Evolutionary conservation across 2,113 vertebrate species (phyloP).

Genomic region (Oncorhynchus masou): DNA sequence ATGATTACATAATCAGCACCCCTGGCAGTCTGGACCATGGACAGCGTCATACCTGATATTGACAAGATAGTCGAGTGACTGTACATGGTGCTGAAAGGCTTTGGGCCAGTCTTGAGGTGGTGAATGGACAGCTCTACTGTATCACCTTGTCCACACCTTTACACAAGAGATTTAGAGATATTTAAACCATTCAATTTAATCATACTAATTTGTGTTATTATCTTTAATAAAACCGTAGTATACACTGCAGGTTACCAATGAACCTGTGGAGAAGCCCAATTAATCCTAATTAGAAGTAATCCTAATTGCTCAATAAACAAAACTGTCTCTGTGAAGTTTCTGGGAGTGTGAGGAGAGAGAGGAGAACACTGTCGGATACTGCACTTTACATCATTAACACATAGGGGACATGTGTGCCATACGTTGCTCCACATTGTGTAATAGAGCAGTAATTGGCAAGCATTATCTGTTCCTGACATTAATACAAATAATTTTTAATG

Average conservation of each 20-base stretch:
- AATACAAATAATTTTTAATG: conserved; percentile 59
- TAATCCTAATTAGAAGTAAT: conserved; percentile 7
- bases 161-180: too few species aligned
- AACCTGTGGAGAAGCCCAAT: neutral
- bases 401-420: conserved; percentile 2
- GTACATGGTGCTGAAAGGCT: too few species aligned
- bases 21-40: too few species aligned
- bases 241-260: neutral
- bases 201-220: too few species aligned
- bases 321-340: conserved; percentile 4
- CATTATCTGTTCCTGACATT: conserved; percentile 53
- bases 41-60: too few species aligned
- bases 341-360: conserved; percentile 5
- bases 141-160: too few species aligned
- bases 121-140: too few species aligned
- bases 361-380: neutral
- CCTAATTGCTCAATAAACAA: neutral
- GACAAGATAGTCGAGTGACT: too few species aligned
- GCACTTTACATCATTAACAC: neutral
- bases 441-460: conserved; percentile 52
- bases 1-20: too few species aligned
- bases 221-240: neutral
- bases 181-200: too few species aligned
- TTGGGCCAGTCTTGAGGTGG: too few species aligned
- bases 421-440: conserved; percentile 43